Evolutionary conservation across 2,797 vertebrate species (phyloP).

Genomic region (Mus caroli): DNA sequence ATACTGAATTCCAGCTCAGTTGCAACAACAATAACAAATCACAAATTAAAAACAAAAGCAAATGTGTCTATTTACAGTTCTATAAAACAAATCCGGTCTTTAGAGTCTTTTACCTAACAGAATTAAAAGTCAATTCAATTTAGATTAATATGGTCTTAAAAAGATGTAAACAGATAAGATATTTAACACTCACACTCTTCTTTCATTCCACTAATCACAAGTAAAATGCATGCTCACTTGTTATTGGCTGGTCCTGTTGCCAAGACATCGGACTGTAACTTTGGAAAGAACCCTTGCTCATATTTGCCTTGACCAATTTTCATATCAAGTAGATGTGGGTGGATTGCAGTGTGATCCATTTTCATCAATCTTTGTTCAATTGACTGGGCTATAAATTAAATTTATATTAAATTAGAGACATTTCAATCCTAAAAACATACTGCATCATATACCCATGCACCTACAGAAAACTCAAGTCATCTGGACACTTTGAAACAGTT

Average conservation of each 20-base stretch:
- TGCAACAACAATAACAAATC: not conserved
- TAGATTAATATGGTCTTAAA: conserved; percentile 28
- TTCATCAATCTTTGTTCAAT: conserved; percentile 96
- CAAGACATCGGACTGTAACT: conserved; percentile 96
- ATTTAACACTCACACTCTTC: not conserved
- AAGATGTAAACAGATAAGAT: not conserved
- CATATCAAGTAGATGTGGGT: conserved; percentile 98
- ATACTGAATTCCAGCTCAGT: not conserved
- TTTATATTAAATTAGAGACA: conserved; percentile 73
- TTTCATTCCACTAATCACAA: not conserved
- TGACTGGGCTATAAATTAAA: conserved; percentile 92
- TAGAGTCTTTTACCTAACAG: not conserved
- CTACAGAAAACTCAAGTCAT: conserved; percentile 50
- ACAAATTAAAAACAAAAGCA: not conserved
- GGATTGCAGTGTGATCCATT: conserved; percentile 98
- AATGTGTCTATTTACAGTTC: conserved; percentile 8
- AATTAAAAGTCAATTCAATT: conserved; percentile 2
- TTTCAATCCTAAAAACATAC: conserved; percentile 59
- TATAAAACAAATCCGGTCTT: not conserved
- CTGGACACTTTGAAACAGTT: conserved; percentile 29
- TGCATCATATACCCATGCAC: conserved; percentile 38
- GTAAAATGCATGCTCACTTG: conserved; percentile 93
- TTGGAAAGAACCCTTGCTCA: conserved; percentile 97
- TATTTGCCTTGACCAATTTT: conserved; percentile 99
- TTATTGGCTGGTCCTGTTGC: conserved; percentile 94